phyloP scores from a whole-genome alignment of 2,797 vertebrate genomes.

The Anguilla megastoma region DNA sequence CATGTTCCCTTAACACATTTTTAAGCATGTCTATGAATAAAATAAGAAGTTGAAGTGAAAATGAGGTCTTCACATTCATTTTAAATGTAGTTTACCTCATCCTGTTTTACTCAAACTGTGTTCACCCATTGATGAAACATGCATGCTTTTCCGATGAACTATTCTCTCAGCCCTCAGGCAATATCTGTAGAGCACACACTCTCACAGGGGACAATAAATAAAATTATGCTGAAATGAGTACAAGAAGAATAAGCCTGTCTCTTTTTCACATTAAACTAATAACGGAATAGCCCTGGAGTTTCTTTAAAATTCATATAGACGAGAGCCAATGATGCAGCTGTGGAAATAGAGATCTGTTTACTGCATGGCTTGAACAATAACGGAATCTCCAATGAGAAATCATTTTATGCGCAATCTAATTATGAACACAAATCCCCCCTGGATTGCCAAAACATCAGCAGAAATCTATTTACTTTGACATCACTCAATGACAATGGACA shows the following conservation, averaged over 20 bases:
- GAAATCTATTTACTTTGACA: not conserved
- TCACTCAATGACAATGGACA: not conserved
- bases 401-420: not conserved
- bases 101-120: not conserved
- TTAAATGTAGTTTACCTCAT: not conserved
- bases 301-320: not conserved
- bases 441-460: not conserved
- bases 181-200: slow-evolving; percentile 5
- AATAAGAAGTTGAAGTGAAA: no score
- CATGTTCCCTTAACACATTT: no score
- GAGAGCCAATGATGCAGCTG: not conserved
- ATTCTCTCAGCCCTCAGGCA: not conserved
- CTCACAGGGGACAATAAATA: not conserved
- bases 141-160: not conserved
- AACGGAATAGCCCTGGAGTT: not conserved
- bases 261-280: not conserved
- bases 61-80: not conserved
- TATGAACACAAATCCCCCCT: not conserved
- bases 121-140: not conserved
- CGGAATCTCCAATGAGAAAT: not conserved
- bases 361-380: not conserved
- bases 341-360: not conserved
- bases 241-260: not conserved
- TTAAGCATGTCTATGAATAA: no score
- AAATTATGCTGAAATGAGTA: not conserved